Evolutionary conservation across 2,888 invertebrate species (phyloP), one percentile per base, ranked within the genome.

Genomic region (Geophilus truncorum): DNA sequence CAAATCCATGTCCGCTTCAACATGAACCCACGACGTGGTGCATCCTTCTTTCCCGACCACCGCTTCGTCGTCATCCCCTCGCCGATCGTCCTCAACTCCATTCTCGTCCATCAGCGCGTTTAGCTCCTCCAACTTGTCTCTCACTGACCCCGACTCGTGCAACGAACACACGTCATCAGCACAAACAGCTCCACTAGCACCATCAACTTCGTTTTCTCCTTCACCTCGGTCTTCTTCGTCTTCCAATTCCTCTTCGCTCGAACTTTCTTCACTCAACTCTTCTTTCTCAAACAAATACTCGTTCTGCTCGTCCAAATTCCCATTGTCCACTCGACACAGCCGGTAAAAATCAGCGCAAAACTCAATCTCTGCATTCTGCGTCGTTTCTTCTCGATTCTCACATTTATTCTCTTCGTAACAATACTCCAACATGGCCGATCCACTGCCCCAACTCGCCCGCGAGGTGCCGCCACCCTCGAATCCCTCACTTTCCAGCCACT

Each of bases 301-400:
- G 28, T 81, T 92, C 84, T 92, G 92, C 40, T 92, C 92, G 28
- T 79, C 79, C 85, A 93, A 88, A 86, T 93, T 93, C 86, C 92
- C 93, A 82, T 45, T 30, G 28, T 78, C 78, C n/a, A 78, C 78
- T 21, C 45, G 34, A 45, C 78, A 78, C 82, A 93, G 90, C 36
- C 93, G 90, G 86, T 93, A 93, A 87, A 93, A 93, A 87, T 93
- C 93, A 83, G 93, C 89, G 5, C 93, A 93, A 85, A 93, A 93
- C 86, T 93, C 92, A 0, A 84, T 85, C 23, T 84, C 84, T 18
- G 84, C 78, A 30, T 57, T 51, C 25, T 36, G 62, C n/a, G 32
- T 3, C 45, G 18, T 4, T 45, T 45, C 15, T 12, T n/a, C 25
- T 12, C 15, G 7, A 12, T n/a, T 28, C 70, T n/a, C 12, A 1